Conservation (phyloP, 2,888 invertebrate species). For the Eristalinus sepulchralis region DNA sequence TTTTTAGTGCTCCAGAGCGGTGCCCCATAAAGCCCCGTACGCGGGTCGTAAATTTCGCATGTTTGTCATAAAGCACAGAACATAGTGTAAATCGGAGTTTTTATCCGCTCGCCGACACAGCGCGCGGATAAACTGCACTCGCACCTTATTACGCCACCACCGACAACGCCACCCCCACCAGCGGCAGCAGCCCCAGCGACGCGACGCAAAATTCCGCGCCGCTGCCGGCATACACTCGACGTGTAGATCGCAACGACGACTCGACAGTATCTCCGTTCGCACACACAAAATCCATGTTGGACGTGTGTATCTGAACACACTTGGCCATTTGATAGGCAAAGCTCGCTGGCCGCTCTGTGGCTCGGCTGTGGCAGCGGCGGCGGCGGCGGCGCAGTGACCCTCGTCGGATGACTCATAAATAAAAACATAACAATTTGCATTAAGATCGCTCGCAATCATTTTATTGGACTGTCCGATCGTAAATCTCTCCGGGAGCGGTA, state of each 20-base stretch:
- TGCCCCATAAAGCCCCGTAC: slow-evolving; percentile 33
- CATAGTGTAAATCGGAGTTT: slow-evolving; percentile 66
- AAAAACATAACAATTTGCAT: slow-evolving; percentile 79
- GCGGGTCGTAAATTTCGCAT: slow-evolving; percentile 60
- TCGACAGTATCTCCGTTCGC: slow-evolving; percentile 10
- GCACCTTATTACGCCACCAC: slow-evolving; percentile 60
- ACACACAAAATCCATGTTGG: slow-evolving; percentile 42
- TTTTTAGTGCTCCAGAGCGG: slow-evolving; percentile 12
- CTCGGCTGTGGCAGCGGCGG: too few species aligned
- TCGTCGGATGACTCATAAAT: slow-evolving; percentile 71
- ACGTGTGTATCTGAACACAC: slow-evolving; percentile 40
- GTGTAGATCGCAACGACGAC: not conserved
- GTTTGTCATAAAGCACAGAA: slow-evolving; percentile 65
- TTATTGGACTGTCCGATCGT: slow-evolving; percentile 79
- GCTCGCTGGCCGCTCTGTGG: slow-evolving; percentile 4
- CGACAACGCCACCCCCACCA: not conserved
- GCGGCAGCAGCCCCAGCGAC: not conserved
- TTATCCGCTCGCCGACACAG: slow-evolving; percentile 48
- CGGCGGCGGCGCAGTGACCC: slow-evolving; percentile 59
- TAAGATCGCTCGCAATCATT: slow-evolving; percentile 80
- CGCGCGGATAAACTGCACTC: slow-evolving; percentile 62
- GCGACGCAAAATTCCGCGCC: not conserved
- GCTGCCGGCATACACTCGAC: not conserved
- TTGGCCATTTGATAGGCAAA: slow-evolving; percentile 30
- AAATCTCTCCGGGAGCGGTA: slow-evolving; percentile 75